Percentiles rank a stretch among this genome's conserved stretches.
phyloP scores from a whole-genome alignment of 2,888 invertebrate species.

The Ormyrus labotus region DNA sequence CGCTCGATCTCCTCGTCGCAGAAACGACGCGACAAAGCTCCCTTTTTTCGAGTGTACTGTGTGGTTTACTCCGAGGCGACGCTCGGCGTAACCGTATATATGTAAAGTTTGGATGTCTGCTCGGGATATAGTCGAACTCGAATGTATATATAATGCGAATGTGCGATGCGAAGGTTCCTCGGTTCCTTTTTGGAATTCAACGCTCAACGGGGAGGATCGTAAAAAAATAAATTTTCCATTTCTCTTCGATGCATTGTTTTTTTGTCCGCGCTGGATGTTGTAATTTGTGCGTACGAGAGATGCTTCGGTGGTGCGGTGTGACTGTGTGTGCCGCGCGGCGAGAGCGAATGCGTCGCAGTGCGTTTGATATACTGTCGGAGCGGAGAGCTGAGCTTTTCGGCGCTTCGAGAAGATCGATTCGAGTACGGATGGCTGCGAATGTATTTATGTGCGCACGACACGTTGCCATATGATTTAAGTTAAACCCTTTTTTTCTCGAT shows the following conservation, averaged over 20 bases:
- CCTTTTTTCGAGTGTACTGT: constrained; percentile 6
- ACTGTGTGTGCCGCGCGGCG: background rate
- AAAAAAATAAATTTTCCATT: constrained; percentile 54
- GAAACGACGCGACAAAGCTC: constrained; percentile 24
- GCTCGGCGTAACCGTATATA: constrained; percentile 7
- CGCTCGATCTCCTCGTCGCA: constrained; percentile 29
- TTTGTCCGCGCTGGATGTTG: constrained; percentile 8
- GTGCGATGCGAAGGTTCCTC: constrained; percentile 6
- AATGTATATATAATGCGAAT: background rate
- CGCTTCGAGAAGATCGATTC: constrained; percentile 36
- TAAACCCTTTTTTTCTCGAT: constrained; percentile 18
- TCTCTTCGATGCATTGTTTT: constrained; percentile 19
- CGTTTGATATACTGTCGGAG: constrained; percentile 1
- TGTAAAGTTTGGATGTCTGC: constrained; percentile 12
- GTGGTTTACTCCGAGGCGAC: background rate
- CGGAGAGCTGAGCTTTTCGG: background rate
- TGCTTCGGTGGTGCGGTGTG: constrained; percentile 21
- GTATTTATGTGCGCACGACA: constrained; percentile 5
- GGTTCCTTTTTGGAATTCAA: constrained; percentile 33
- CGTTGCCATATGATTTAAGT: constrained; percentile 25
- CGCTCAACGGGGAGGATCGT: constrained; percentile 42
- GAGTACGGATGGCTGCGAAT: constrained; percentile 3
- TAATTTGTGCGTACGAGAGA: constrained; percentile 26
- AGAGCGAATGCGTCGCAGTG: background rate
- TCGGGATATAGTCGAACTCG: constrained; percentile 14